Evolutionary conservation across 92 coral and sea anemone species (phyloP).

Genomic region (Epizoanthus illoricatus): DNA sequence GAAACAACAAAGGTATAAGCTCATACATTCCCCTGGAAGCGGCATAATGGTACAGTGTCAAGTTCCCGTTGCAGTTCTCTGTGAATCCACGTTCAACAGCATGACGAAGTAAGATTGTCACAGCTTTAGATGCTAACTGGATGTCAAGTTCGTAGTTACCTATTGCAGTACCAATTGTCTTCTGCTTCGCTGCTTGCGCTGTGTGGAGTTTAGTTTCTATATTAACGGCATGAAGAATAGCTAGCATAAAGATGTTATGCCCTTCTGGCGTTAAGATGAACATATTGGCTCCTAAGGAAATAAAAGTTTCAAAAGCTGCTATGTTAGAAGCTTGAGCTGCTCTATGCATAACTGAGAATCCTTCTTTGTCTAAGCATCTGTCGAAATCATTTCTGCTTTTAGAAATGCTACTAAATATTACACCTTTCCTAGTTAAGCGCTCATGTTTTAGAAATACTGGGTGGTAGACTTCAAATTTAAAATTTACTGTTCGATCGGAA

Average conservation of each 20-base stretch:
- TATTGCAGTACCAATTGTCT: slow-evolving; percentile 8
- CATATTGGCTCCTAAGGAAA: neutral
- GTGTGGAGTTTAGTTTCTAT: neutral
- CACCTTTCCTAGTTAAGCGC: neutral
- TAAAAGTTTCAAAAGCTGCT: neutral
- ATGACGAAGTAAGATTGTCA: no score
- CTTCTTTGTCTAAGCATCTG: neutral
- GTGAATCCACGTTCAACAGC: no score
- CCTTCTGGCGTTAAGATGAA: neutral
- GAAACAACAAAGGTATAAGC: no score
- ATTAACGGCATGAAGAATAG: neutral
- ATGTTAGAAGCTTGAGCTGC: slow-evolving; percentile 15
- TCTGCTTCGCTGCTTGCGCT: neutral
- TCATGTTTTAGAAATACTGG: neutral
- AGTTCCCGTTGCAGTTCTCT: no score
- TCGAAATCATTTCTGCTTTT: neutral
- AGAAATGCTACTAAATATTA: neutral
- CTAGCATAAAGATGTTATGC: neutral
- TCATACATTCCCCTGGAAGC: no score
- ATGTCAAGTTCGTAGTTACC: neutral
- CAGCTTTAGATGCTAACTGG: no score
- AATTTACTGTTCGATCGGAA: neutral
- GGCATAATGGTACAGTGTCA: no score
- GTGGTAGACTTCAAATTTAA: neutral
- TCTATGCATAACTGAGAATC: neutral